Evolutionary conservation across 2,113 vertebrate genomes (phyloP).

Genomic region (Pelmatolapia mariae): DNA sequence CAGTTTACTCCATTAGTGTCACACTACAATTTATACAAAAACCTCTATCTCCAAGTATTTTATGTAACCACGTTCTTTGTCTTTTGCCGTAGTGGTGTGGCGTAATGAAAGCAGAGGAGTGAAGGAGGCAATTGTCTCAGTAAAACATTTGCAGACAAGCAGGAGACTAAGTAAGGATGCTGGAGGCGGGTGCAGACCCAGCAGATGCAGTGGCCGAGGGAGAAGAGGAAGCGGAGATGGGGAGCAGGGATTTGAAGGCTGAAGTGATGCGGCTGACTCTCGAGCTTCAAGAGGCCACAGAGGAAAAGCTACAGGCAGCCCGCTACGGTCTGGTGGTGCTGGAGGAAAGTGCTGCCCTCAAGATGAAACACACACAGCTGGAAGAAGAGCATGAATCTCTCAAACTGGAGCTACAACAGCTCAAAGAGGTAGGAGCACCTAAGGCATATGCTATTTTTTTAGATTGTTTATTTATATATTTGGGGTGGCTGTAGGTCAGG

Average conservation of each 20-base stretch:
- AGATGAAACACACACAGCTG: conserved; percentile 71
- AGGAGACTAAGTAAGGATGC: conserved; percentile 40
- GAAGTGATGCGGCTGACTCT: conserved; percentile 75
- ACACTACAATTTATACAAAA: not conserved
- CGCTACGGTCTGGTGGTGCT: conserved; percentile 81
- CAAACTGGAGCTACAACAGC: conserved; percentile 71
- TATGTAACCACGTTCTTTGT: not conserved
- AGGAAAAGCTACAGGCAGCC: conserved; percentile 81
- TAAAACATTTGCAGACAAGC: conserved; percentile 16
- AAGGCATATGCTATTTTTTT: not conserved
- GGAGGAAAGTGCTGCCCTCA: conserved; percentile 77
- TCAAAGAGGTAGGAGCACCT: conserved; percentile 73
- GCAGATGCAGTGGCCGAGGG: conserved; percentile 8
- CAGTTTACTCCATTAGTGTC: not conserved
- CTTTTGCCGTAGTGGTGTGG: not conserved
- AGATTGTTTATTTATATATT: not conserved
- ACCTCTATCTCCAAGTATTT: not conserved
- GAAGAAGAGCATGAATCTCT: conserved; percentile 77
- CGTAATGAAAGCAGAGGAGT: conserved; percentile 48
- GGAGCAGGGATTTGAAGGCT: conserved; percentile 47
- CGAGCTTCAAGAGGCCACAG: conserved; percentile 80
- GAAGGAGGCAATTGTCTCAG: conserved; percentile 22
- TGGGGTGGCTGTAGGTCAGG: not conserved
- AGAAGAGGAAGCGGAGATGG: conserved; percentile 34
- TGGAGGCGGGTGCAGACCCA: conserved; percentile 40